Conservation (phyloP, 2,113 vertebrate genomes). For the Noctilio leporinus region DNA sequence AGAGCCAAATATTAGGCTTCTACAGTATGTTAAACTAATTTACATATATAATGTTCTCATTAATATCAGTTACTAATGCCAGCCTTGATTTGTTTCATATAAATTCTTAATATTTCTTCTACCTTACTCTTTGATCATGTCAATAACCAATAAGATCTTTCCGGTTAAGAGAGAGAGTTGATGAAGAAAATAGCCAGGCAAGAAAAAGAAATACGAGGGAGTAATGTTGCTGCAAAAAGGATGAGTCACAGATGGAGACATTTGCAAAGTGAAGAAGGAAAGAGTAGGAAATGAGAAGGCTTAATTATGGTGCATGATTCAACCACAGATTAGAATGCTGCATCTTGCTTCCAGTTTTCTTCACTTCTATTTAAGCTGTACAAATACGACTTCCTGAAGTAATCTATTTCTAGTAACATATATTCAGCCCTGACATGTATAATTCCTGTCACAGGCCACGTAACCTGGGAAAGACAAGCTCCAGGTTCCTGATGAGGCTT, state of each 20-base stretch:
- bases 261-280: slow-evolving; percentile 53
- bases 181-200: slow-evolving; percentile 49
- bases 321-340: slow-evolving; percentile 51
- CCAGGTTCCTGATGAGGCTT: neutral
- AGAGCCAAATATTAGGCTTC: neutral
- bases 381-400: slow-evolving; percentile 59
- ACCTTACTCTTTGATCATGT: neutral
- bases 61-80: neutral
- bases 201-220: slow-evolving; percentile 58
- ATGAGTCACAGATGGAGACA: slow-evolving; percentile 60
- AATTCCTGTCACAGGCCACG: slow-evolving; percentile 46
- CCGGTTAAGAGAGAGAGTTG: neutral
- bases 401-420: slow-evolving; percentile 57
- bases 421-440: slow-evolving; percentile 19
- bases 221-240: slow-evolving; percentile 44
- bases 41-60: neutral
- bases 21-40: neutral
- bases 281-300: slow-evolving; percentile 57
- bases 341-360: slow-evolving; percentile 50
- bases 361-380: slow-evolving; percentile 50
- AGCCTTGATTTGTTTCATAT: neutral
- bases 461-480: slow-evolving; percentile 26
- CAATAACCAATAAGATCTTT: neutral
- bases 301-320: slow-evolving; percentile 59
- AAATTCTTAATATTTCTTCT: neutral